Evolutionary conservation across 2,113 vertebrate species (phyloP).

Genomic region (Solenodon paradoxus): DNA sequence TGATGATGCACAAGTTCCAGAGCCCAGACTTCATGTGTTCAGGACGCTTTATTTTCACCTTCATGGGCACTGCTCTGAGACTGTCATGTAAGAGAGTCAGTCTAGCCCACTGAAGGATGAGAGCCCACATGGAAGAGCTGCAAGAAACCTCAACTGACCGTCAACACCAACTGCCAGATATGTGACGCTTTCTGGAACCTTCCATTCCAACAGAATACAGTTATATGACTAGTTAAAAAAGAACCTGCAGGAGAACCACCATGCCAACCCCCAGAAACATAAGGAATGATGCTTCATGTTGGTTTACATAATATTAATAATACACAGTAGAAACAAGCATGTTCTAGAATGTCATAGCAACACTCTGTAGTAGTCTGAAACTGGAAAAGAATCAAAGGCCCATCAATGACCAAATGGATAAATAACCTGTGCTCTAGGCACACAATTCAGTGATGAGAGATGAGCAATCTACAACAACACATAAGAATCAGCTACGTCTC

Average conservation of each 20-base stretch:
- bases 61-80: not conserved
- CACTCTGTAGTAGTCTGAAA: not conserved
- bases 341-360: not conserved
- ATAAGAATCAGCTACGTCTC: not conserved
- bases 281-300: not conserved
- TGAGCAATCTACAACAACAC: not conserved
- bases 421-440: not conserved
- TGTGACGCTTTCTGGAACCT: not conserved
- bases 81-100: not conserved
- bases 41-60: not conserved
- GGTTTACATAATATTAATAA: not conserved
- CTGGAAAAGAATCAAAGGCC: not conserved
- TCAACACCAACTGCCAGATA: not conserved
- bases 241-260: not conserved
- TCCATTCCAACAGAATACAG: not conserved
- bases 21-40: not conserved
- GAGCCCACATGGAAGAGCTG: not conserved
- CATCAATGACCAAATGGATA: not conserved
- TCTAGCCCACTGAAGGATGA: not conserved
- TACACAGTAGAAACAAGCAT: not conserved
- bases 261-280: not conserved
- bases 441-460: not conserved
- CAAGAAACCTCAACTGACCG: not conserved
- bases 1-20: not conserved
- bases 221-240: not conserved